Conservation (phyloP, 2,888 invertebrate genomes). For the Neoscelio sp. region DNA sequence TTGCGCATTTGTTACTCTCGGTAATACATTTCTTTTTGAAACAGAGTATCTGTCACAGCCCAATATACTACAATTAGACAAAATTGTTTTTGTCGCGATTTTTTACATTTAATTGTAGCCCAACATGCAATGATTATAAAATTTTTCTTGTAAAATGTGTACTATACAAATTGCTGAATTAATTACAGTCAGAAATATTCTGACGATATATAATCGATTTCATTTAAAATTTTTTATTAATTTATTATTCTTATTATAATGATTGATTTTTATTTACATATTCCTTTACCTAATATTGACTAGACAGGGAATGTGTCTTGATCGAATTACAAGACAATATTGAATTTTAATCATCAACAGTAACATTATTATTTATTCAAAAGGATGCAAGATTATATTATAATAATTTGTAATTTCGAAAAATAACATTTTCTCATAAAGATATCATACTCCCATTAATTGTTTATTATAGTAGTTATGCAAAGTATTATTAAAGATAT, state of each 20-base stretch:
- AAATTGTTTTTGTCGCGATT: constrained; percentile 26
- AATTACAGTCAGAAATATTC: constrained; percentile 5
- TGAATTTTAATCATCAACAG: not conserved
- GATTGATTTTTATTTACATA: constrained; percentile 73
- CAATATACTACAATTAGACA: constrained; percentile 36
- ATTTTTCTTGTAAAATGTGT: constrained; percentile 16
- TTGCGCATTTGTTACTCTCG: constrained; percentile 45
- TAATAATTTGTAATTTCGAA: constrained; percentile 7
- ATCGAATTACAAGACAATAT: constrained; percentile 14
- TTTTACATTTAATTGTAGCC: not conserved
- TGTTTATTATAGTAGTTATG: too few relatives aligned
- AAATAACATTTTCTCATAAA: constrained; percentile 48
- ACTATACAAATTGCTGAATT: not conserved
- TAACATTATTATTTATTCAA: constrained; percentile 5
- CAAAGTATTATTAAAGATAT: constrained; percentile 16
- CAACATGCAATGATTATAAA: constrained; percentile 8
- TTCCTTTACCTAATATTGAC: constrained; percentile 82
- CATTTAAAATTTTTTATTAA: constrained; percentile 20
- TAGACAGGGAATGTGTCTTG: constrained; percentile 80
- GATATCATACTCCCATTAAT: too few relatives aligned
- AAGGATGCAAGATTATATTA: not conserved
- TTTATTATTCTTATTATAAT: constrained; percentile 25
- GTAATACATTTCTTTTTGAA: constrained; percentile 39
- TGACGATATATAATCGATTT: constrained; percentile 15
- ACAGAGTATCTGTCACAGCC: constrained; percentile 55